These are phyloP conservation scores for Capricornis sumatraensis DNA, from an alignment of 2,113 vertebrate genomes.

Conservation along the genomic window DNA sequence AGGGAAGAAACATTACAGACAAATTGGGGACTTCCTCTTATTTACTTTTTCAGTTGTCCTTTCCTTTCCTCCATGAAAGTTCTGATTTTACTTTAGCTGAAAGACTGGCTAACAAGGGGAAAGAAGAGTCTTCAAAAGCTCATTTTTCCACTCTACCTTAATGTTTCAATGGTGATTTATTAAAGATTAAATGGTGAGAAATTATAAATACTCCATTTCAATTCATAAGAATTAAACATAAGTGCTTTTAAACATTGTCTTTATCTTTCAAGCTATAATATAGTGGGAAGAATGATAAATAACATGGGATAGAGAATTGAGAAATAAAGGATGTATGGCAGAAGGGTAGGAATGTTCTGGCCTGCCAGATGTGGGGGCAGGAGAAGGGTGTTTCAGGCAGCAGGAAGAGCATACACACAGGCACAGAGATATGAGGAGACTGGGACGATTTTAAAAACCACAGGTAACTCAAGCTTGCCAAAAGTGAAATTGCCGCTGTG, in stretches of 20 bases:
- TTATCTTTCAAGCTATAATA: background rate
- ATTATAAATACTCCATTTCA: slow-evolving; percentile 9
- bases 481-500: background rate
- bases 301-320: background rate
- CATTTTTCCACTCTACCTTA: background rate
- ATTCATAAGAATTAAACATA: background rate
- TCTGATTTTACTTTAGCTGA: background rate
- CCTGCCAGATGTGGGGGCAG: background rate
- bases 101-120: background rate
- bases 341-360: background rate
- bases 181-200: background rate
- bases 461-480: no score
- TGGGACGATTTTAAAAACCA: background rate
- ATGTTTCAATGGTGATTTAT: background rate
- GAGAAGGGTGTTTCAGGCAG: background rate
- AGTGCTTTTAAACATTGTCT: background rate
- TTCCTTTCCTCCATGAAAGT: background rate
- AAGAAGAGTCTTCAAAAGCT: background rate
- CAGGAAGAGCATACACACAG: background rate
- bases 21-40: background rate
- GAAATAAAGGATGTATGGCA: background rate
- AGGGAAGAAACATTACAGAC: background rate
- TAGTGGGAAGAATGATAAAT: background rate
- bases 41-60: background rate
- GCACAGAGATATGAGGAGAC: background rate